Evolutionary conservation across 2,888 invertebrate genomes (phyloP).

Genomic region (Marronus borbonicus): DNA sequence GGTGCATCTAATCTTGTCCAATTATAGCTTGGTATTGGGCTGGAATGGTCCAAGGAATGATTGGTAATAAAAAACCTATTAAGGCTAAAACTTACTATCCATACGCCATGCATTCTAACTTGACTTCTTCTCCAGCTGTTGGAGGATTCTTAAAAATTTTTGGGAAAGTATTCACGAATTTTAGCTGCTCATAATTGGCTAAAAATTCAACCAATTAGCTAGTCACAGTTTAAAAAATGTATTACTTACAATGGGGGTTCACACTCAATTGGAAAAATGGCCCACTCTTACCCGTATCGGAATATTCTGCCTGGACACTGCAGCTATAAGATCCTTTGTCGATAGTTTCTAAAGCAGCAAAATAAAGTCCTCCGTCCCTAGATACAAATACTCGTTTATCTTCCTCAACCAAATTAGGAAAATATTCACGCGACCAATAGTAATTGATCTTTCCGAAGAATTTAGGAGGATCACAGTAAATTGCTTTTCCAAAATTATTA

Average conservation of each 20-base stretch:
- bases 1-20: constrained; percentile 87
- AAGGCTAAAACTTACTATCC: constrained; percentile 81
- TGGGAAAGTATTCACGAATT: constrained; percentile 96
- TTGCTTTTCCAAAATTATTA: constrained; percentile 94
- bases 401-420: constrained; percentile 94
- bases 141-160: constrained; percentile 96
- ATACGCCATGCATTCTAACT: constrained; percentile 95
- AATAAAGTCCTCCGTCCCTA: constrained; percentile 93
- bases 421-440: constrained; percentile 92
- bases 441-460: constrained; percentile 92
- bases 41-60: constrained; percentile 58
- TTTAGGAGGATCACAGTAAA: constrained; percentile 94
- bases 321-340: constrained; percentile 94
- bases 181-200: constrained; percentile 91
- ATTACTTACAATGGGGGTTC: constrained; percentile 81
- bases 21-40: constrained; percentile 92
- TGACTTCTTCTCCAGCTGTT: constrained; percentile 89
- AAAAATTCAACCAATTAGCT: constrained; percentile 56
- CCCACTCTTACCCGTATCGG: constrained; percentile 90
- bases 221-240: neutral
- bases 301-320: constrained; percentile 90
- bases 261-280: constrained; percentile 89
- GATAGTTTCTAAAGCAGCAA: constrained; percentile 92
- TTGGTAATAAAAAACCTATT: neutral
- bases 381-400: constrained; percentile 95